These are phyloP conservation scores for Philopedon plagiatum DNA, from an alignment of 2,888 invertebrate genomes.

Conservation along the genomic window DNA sequence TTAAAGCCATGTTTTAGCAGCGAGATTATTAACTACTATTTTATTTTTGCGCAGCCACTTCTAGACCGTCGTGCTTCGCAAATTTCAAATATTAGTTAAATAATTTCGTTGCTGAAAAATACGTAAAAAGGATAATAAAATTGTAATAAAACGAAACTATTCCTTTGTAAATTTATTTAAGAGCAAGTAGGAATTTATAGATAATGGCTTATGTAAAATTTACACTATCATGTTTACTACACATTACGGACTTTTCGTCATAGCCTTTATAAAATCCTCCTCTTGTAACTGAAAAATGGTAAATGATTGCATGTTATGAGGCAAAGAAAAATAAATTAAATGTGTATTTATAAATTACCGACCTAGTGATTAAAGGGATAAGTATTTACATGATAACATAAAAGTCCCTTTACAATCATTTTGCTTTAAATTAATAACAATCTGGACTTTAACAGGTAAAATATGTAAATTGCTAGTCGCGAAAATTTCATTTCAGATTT, in stretches of 20 bases:
- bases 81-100: too few relatives aligned
- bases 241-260: constrained; percentile 56
- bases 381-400: constrained; percentile 58
- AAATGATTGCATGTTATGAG: constrained; percentile 58
- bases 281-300: constrained; percentile 54
- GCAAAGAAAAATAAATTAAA: constrained; percentile 59
- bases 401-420: constrained; percentile 54
- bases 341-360: constrained; percentile 58
- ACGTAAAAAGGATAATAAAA: too few relatives aligned
- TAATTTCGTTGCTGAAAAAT: too few relatives aligned
- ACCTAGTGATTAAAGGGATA: constrained; percentile 57
- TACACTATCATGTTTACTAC: constrained; percentile 58
- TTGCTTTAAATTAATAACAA: constrained; percentile 32
- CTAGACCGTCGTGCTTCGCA: too few relatives aligned
- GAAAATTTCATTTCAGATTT: constrained; percentile 15
- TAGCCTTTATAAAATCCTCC: constrained; percentile 55
- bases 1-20: too few relatives aligned
- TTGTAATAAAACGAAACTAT: constrained; percentile 4
- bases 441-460: constrained; percentile 37
- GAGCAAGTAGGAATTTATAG: constrained; percentile 62
- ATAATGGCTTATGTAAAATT: constrained; percentile 59
- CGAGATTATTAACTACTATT: too few relatives aligned
- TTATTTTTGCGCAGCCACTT: too few relatives aligned
- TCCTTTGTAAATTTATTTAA: constrained; percentile 60
- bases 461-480: constrained; percentile 23